Percentiles rank a stretch among this genome's conserved stretches.
phyloP scores from a whole-genome alignment of 1,140 invertebrate species.

The Akabosia matsudoensis region DNA sequence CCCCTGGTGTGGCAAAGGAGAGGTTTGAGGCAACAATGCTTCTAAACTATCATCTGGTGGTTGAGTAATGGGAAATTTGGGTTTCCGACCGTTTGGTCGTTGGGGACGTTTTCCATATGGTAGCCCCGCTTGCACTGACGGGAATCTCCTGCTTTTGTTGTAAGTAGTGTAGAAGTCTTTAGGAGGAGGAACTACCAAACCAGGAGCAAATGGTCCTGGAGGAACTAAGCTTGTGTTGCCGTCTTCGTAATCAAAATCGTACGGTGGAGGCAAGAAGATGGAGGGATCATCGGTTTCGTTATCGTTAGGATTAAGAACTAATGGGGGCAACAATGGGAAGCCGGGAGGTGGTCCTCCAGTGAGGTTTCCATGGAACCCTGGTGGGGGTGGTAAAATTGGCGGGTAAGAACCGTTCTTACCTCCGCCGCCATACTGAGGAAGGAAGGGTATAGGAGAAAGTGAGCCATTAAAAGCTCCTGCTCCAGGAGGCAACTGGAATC shows the following conservation, averaged over 20 bases:
- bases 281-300: slow-evolving; percentile 77
- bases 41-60: slow-evolving; percentile 45
- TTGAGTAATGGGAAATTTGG: slow-evolving; percentile 45
- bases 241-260: slow-evolving; percentile 76
- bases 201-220: slow-evolving; percentile 78
- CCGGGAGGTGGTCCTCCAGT: slow-evolving; percentile 57
- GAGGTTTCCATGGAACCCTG: slow-evolving; percentile 43
- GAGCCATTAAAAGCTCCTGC: slow-evolving; percentile 20
- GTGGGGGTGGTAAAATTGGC: slow-evolving; percentile 43
- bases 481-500: slow-evolving; percentile 35
- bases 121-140: not conserved
- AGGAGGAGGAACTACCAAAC: slow-evolving; percentile 79
- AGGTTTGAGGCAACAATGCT: slow-evolving; percentile 29
- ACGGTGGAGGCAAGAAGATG: slow-evolving; percentile 82
- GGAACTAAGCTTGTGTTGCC: slow-evolving; percentile 73
- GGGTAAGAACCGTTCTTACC: slow-evolving; percentile 48
- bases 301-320: slow-evolving; percentile 52
- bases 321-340: slow-evolving; percentile 65
- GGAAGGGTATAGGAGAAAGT: slow-evolving; percentile 51
- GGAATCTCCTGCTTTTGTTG: slow-evolving; percentile 50
- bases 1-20: slow-evolving; percentile 22
- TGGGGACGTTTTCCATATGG: slow-evolving; percentile 27
- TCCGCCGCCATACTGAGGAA: slow-evolving; percentile 51
- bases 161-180: slow-evolving; percentile 75
- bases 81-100: slow-evolving; percentile 44